Base-by-base conservation (phyloP, 2,888 invertebrate genomes). In the Cataglyphis albicans region DNA sequence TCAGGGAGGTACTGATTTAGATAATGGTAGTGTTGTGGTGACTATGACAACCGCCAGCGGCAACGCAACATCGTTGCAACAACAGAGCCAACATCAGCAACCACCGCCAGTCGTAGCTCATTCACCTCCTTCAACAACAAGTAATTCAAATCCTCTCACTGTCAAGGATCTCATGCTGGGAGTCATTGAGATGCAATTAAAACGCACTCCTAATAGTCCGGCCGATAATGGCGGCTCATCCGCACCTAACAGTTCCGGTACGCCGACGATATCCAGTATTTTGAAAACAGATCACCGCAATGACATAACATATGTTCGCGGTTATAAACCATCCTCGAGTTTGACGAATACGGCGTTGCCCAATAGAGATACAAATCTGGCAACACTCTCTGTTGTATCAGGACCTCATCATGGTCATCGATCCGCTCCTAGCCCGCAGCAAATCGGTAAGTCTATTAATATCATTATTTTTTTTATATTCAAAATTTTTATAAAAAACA, bases 81-180 rank as follows among this genome's bases (percentile, higher is more conserved):
- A 95, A 75, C 93, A 93, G 48, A 90, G 87, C 21, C 91, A 92
- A 25, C 92, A 91, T 52, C 89, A 87, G 21, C 90, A 92, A 83
- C 93, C 95, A 25, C 95, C 94, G 86, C 94, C 84, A 15, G 64
- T 89, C n/a, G n/a, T n/a, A 52, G 89, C 91, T 59, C 91, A 92
- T 68, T 93, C 94, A 64, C 93, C 93, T 35, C 92, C 93, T 41
- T 92, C 93, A 29, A 92, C 92, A 38, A 90, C 94, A 55, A 91
- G 93, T 84, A 95, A 95, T 86, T 95, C 95, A 1, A 95, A 96
- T 83, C 97, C 97, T 32, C 95, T 97, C 84, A 97, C 98, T 74
- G 97, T 98, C 29, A 97, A 97, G 89, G 98, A 98, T 94, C 96
- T 98, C 81, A 97, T 98, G 93, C 96, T 97, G 89, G 97, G 97